Evolutionary conservation across 2,113 vertebrate genomes (phyloP).

Genomic region (Uropsilus gracilis): DNA sequence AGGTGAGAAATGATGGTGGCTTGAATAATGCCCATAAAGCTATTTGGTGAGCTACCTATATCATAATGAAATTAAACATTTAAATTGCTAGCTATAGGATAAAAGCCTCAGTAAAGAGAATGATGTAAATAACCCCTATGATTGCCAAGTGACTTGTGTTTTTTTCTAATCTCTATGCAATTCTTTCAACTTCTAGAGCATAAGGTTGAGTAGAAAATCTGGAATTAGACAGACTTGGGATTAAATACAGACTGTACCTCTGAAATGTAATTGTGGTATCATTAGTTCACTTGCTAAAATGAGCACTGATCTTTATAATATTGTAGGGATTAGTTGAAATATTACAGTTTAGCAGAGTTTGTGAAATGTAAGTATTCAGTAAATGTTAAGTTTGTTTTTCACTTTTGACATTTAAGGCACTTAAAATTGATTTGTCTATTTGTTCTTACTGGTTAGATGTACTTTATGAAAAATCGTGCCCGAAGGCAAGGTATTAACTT

Average conservation of each 20-base stretch:
- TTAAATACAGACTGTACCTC: background rate
- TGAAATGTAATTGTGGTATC: background rate
- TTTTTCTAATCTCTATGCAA: background rate
- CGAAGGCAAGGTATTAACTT: conserved; percentile 89
- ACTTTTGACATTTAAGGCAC: background rate
- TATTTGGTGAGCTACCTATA: background rate
- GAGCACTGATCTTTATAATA: background rate
- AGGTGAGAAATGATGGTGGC: background rate
- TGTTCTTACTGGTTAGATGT: conserved; percentile 84
- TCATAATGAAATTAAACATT: background rate
- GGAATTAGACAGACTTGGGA: background rate
- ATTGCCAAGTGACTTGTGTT: background rate
- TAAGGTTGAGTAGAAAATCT: background rate
- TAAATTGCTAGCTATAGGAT: background rate
- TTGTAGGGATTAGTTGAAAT: background rate
- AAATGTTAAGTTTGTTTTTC: background rate
- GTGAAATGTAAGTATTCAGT: background rate
- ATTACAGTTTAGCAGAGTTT: background rate
- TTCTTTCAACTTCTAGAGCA: background rate
- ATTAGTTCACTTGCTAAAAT: background rate
- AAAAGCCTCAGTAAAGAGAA: conserved; percentile 15
- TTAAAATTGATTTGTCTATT: conserved; percentile 34
- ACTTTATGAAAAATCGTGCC: conserved; percentile 88
- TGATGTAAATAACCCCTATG: background rate
- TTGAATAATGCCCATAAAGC: background rate